These are phyloP conservation scores for Caranx melampygus DNA, from an alignment of 2,113 vertebrate species.

Conservation along the genomic window DNA sequence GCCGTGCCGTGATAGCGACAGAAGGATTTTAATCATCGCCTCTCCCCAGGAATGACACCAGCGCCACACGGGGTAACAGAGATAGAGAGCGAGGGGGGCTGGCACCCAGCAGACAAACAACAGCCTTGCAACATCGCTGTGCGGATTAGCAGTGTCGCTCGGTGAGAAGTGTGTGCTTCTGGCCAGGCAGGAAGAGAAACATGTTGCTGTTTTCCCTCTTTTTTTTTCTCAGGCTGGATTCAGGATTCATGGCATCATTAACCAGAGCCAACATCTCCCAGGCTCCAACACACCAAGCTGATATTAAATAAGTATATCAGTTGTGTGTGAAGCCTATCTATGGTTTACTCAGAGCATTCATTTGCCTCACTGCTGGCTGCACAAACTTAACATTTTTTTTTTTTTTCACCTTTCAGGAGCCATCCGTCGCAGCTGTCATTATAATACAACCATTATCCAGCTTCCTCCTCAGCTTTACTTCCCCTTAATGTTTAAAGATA, in stretches of 20 bases:
- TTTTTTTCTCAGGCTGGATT: conserved; percentile 45
- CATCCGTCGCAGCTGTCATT: conserved; percentile 49
- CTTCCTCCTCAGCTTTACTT: conserved; percentile 45
- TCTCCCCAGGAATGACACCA: conserved; percentile 81
- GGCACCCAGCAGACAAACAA: conserved; percentile 80
- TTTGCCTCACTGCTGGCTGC: conserved; percentile 60
- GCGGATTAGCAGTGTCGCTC: conserved; percentile 68
- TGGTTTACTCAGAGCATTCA: conserved; percentile 43
- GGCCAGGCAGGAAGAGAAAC: conserved; percentile 63
- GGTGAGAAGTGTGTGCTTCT: conserved; percentile 64
- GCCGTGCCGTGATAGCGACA: conserved; percentile 68
- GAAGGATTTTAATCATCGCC: conserved; percentile 82
- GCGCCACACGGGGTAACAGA: conserved; percentile 72
- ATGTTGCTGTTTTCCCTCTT: conserved; percentile 34
- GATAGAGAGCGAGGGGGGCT: conserved; percentile 61
- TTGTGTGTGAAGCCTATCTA: conserved; percentile 61
- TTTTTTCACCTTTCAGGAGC: conserved; percentile 51
- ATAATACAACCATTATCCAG: conserved; percentile 64
- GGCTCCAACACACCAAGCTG: conserved; percentile 53
- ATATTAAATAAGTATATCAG: conserved; percentile 78
- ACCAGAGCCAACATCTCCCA: conserved; percentile 63
- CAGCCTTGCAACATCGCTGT: conserved; percentile 64
- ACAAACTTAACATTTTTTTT: conserved; percentile 45
- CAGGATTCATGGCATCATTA: conserved; percentile 79
- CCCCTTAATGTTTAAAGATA: conserved; percentile 49